These are phyloP conservation scores for Chymomyza procnemis DNA, from an alignment of 2,888 invertebrate species.

Conservation along the genomic window DNA sequence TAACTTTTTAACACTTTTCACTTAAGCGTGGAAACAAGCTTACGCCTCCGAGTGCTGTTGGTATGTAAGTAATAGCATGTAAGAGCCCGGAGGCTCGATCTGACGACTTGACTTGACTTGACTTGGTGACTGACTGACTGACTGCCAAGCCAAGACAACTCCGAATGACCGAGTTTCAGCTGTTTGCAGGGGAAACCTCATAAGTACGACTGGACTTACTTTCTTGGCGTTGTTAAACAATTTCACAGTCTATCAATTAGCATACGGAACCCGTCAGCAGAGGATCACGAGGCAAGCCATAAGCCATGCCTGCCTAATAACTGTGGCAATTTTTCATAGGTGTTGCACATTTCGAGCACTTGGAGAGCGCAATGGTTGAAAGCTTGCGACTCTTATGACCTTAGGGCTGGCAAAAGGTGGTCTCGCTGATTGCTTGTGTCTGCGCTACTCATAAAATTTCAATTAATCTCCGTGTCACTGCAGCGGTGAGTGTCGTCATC, in stretches of 20 bases:
- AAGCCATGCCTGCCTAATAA: constrained; percentile 16
- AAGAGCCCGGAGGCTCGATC: constrained; percentile 13
- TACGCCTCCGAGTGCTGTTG: background rate
- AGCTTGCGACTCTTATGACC: constrained; percentile 47
- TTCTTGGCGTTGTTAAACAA: constrained; percentile 57
- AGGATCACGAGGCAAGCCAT: constrained; percentile 15
- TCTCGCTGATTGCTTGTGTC: constrained; percentile 75
- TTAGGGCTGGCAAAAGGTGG: constrained; percentile 72
- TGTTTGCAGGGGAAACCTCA: background rate
- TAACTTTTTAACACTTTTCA: constrained; percentile 72
- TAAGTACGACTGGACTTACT: constrained; percentile 38
- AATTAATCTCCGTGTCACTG: constrained; percentile 70
- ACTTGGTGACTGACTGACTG: constrained; percentile 31
- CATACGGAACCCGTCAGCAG: constrained; percentile 46
- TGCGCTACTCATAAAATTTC: constrained; percentile 72
- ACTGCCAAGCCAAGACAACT: background rate
- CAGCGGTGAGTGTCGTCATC: background rate
- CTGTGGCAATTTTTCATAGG: constrained; percentile 37
- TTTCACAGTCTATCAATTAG: constrained; percentile 74
- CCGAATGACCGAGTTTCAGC: background rate
- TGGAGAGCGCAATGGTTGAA: background rate
- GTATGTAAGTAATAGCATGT: background rate
- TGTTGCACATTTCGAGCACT: background rate
- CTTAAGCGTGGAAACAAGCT: constrained; percentile 45
- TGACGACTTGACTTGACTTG: constrained; percentile 45